Percentiles rank a stretch among this genome's conserved stretches.
Evolutionary conservation across 1,140 invertebrate genomes (phyloP).

Genomic region (Thaumatotibia leucotreta): DNA sequence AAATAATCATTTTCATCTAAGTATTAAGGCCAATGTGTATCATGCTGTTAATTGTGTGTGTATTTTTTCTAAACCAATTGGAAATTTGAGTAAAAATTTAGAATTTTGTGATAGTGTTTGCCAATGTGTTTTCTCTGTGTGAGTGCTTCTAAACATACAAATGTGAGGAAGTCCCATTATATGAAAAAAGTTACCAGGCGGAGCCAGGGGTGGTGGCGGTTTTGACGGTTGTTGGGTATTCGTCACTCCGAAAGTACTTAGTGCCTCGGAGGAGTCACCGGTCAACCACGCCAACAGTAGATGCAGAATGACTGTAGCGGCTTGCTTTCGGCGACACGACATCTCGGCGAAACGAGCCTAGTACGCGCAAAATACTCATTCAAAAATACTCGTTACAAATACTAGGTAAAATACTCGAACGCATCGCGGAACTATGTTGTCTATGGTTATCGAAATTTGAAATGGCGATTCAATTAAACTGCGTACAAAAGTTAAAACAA

Average conservation of each 20-base stretch:
- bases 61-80: background rate
- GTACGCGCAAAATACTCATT: conserved; percentile 1
- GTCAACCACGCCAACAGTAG: conserved; percentile 64
- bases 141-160: conserved; percentile 19
- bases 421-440: conserved; percentile 10
- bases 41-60: background rate
- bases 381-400: background rate
- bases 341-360: conserved; percentile 24
- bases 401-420: background rate
- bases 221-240: conserved; percentile 70
- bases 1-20: background rate
- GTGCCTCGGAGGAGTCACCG: conserved; percentile 72
- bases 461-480: conserved; percentile 4
- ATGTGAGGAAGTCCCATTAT: conserved; percentile 39
- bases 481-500: background rate
- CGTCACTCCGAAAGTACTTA: conserved; percentile 82
- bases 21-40: background rate
- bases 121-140: conserved; percentile 7
- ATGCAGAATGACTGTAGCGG: conserved; percentile 47
- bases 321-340: conserved; percentile 40
- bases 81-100: background rate
- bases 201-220: conserved; percentile 62
- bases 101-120: background rate
- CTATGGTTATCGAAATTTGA: conserved; percentile 14
- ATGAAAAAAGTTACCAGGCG: conserved; percentile 75